Base-by-base conservation (phyloP, 2,888 invertebrate genomes). In the Catocala nupta region DNA sequence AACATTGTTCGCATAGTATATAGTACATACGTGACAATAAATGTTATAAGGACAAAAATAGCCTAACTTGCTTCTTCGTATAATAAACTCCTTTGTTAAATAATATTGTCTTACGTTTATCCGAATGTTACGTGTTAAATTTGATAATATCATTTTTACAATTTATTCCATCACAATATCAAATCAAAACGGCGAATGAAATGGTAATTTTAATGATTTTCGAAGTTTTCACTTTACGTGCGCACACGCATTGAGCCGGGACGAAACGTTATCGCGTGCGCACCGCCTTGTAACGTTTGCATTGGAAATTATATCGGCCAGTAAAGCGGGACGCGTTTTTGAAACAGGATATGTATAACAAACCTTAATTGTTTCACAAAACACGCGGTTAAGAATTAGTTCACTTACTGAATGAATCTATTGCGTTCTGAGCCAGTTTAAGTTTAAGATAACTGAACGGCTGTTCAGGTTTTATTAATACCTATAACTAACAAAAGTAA, bases 321-420 rank as follows among this genome's bases (percentile, higher is more conserved):
- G 47, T 16, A 58, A 63, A 63, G 16, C 74, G 70, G 74, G 72
- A 70, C 67, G 57, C 33, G 43, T 16, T 74, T 63, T 51, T 54
- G 65, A 63, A 76, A 77, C 77, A 77, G 77, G 77, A 76, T 74
- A 70, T 74, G 64, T 60, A 65, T 65, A 72, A 74, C 55, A 57
- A 77, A 65, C 59, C 52, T 70, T 76, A 70, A 72, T 74, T 72
- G 65, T 66, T 65, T 70, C 54, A 73, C 66, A 64, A 74, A 65
- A 57, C 51, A 55, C 39, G 16, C 16, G 6, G 25, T 33, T 13
- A 39, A 16, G 25, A n/a, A n/a, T n/a, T 49, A 43, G 36, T 59
- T 25, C 36, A 50, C 43, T 43, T 43, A n/a, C 10, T 43, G 36
- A 8, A 39, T 39, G 8, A 5, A 1, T 1, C n/a, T 43, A n/a